Evolutionary conservation across 1,140 invertebrate species (phyloP), one percentile per base, ranked within the genome.

Genomic region (Cyrtorhinus lividipennis): DNA sequence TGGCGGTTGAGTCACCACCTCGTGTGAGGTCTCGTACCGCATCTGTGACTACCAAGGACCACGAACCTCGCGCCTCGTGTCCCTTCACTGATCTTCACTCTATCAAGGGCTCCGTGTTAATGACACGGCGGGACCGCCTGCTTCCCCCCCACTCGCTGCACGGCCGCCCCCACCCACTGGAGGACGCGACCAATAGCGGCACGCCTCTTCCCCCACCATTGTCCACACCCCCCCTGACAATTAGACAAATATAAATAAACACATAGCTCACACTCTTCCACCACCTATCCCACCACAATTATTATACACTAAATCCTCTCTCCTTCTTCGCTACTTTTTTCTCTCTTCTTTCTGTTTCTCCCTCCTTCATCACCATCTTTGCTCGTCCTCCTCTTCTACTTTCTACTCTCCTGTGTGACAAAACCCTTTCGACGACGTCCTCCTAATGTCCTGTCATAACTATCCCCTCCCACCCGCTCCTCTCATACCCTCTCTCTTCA

Each of bases 1-100:
- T 30, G 58, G 58, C 58, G 58, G 58, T 59, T 59, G 58, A 53
- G 48, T 53, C 48, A 63, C 65, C 66, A 63, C 62, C 25, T 61
- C 59, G 48, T 62, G 48, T 59, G 58, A 59, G 24, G 58, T 59
- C 24, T 59, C 58, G 58, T 27, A 59, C 58, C 58, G 58, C 58
- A 59, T 59, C 58, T 59, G 58, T 59, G 24, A 30, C 48, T 53
- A 53, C 10, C 48, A 53, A 53, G 48, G 48, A 53, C 48, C 48
- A 53, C 48, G 48, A 53, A 53, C 48, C 48, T 53, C 48, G 48
- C 48, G 48, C 48, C 48, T 53, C 48, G 48, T 53, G 48, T 53
- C 48, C 48, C 48, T 22, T 44, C 56, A 26, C 24, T 27, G 58
- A 30, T 59, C 58, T 59, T 13, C 58, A 27, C 58, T n/a, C 27